These are phyloP conservation scores for Polypterus senegalus DNA, from an alignment of 2,113 vertebrate species.

Conservation along the genomic window DNA sequence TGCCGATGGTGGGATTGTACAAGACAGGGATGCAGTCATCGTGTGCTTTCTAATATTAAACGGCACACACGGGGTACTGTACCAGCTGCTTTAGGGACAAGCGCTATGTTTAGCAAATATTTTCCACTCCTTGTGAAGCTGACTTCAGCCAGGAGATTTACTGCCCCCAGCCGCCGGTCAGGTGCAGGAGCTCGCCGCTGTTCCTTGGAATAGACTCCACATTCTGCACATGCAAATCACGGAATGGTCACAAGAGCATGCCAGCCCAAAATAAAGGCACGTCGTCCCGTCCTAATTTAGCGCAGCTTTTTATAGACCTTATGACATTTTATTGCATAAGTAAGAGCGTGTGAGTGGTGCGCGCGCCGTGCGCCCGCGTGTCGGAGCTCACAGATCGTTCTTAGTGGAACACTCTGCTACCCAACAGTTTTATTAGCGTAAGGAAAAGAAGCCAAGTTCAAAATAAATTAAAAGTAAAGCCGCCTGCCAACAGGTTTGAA, in stretches of 20 bases:
- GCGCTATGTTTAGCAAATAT: constrained; percentile 46
- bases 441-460: too few species aligned
- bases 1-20: constrained; percentile 3
- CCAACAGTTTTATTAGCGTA: too few species aligned
- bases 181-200: constrained; percentile 3
- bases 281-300: too few species aligned
- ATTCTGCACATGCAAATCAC: constrained; percentile 4
- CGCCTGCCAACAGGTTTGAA: too few species aligned
- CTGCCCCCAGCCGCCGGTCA: background rate
- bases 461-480: too few species aligned
- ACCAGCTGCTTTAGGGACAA: background rate
- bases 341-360: too few species aligned
- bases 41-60: constrained; percentile 49
- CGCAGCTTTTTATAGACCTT: too few species aligned
- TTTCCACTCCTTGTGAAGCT: constrained; percentile 55
- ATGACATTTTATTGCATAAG: too few species aligned
- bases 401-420: too few species aligned
- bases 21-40: constrained; percentile 10
- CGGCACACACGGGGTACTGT: constrained; percentile 10
- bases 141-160: background rate
- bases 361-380: too few species aligned
- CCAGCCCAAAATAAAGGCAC: background rate
- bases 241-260: background rate
- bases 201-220: constrained; percentile 4
- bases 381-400: too few species aligned